Percentiles rank a stretch among this genome's conserved stretches.
Conservation (phyloP, 1,140 invertebrate genomes). For the Arctopsyche grandis region DNA sequence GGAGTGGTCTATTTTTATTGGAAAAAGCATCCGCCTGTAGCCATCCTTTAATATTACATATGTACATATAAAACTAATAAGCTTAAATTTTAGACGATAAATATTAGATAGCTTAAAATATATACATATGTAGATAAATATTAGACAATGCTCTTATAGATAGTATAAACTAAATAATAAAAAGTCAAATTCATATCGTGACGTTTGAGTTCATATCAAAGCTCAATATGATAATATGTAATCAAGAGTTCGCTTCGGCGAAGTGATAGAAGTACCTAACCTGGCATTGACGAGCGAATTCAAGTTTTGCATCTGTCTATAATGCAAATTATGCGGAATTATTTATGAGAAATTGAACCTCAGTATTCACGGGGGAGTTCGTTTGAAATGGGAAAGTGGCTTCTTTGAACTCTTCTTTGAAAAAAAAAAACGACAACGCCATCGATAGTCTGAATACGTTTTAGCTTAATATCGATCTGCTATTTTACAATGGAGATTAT, state of each 20-base stretch:
- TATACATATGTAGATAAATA: background rate
- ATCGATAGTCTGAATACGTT: background rate
- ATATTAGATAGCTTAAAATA: too few species aligned
- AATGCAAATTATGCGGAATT: constrained; percentile 32
- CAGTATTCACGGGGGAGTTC: background rate
- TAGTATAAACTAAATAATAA: background rate
- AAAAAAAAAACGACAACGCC: background rate
- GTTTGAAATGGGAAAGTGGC: background rate
- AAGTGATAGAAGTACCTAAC: background rate
- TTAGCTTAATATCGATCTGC: background rate
- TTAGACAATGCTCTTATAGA: background rate
- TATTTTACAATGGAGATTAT: background rate
- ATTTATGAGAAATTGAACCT: constrained; percentile 32
- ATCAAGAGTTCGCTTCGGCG: constrained; percentile 22
- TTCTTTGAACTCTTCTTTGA: background rate
- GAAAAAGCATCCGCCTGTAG: too few species aligned
- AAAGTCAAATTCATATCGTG: too few species aligned
- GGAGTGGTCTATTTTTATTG: too few species aligned
- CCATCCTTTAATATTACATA: too few species aligned
- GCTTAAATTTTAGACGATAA: too few species aligned
- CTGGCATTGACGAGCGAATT: constrained; percentile 10
- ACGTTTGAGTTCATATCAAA: too few species aligned
- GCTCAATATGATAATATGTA: too few species aligned
- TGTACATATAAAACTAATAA: too few species aligned
- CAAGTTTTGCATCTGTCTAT: constrained; percentile 16